Conservation (phyloP, 2,797 vertebrate genomes). For the Thamnophis elegans region DNA sequence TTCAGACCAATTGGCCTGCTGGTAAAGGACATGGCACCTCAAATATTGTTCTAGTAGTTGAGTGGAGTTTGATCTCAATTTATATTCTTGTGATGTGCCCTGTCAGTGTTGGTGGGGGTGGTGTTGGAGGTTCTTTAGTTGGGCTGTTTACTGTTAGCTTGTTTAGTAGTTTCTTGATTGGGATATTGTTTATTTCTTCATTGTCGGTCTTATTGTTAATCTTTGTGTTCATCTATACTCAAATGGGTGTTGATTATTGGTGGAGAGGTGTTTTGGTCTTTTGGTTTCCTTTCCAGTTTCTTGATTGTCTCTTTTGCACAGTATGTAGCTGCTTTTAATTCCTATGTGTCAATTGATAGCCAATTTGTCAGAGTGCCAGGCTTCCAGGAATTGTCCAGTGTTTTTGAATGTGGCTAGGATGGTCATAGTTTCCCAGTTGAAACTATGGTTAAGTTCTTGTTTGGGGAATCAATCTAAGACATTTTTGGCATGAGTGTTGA, state of each 20-base stretch:
- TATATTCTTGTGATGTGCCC: neutral
- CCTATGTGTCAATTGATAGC: neutral
- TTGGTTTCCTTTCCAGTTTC: neutral
- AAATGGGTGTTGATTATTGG: neutral
- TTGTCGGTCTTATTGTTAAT: neutral
- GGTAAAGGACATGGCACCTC: neutral
- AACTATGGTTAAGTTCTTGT: neutral
- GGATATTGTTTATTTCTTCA: neutral
- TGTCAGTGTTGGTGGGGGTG: neutral
- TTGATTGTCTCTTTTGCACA: neutral
- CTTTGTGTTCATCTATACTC: neutral
- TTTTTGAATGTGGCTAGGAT: neutral
- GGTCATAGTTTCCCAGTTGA: neutral
- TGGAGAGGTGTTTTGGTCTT: neutral
- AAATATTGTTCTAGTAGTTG: neutral
- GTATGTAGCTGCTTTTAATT: neutral
- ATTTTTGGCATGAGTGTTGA: neutral
- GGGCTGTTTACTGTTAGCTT: neutral
- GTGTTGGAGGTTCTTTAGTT: neutral
- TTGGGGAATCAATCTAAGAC: neutral
- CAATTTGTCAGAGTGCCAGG: neutral
- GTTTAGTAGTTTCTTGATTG: neutral
- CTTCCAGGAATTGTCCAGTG: neutral
- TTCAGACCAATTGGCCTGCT: neutral
- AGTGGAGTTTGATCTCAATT: neutral